Conservation (phyloP, 2,113 vertebrate species). For the Platichthys stellatus region DNA sequence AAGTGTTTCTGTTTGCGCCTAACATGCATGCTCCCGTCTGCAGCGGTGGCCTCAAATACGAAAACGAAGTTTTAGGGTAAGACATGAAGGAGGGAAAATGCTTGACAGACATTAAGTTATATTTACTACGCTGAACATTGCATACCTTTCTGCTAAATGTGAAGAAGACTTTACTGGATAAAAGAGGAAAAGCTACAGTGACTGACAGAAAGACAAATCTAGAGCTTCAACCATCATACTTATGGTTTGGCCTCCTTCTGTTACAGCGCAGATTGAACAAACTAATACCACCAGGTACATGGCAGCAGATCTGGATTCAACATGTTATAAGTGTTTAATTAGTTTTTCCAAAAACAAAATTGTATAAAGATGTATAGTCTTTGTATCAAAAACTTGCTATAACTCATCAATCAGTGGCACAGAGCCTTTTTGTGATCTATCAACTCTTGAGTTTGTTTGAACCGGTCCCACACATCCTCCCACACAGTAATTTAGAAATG, state of each 20-base stretch:
- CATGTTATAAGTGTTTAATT: too few relatives aligned
- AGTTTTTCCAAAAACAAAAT: too few relatives aligned
- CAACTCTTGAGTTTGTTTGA: too few relatives aligned
- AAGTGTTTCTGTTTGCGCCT: slow-evolving; percentile 70
- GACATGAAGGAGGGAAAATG: slow-evolving; percentile 38
- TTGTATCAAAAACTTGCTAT: too few relatives aligned
- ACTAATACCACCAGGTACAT: neutral
- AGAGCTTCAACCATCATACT: neutral
- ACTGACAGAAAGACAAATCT: neutral
- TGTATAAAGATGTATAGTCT: too few relatives aligned
- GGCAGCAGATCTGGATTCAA: too few relatives aligned
- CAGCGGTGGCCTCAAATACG: slow-evolving; percentile 75
- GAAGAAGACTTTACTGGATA: neutral
- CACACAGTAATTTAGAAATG: too few relatives aligned
- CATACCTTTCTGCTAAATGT: slow-evolving; percentile 7
- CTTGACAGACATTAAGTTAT: neutral
- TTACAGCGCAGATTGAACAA: neutral
- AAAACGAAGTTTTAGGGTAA: slow-evolving; percentile 79
- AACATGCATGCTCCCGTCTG: slow-evolving; percentile 68
- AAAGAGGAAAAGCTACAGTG: neutral
- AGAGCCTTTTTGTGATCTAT: too few relatives aligned
- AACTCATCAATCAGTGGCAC: too few relatives aligned
- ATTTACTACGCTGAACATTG: neutral
- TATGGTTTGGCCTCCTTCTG: neutral
- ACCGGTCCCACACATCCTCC: too few relatives aligned